Percentiles rank a stretch among this genome's conserved stretches.
Conservation (phyloP, 2,888 invertebrate species). For the Cephus rjabovi region DNA sequence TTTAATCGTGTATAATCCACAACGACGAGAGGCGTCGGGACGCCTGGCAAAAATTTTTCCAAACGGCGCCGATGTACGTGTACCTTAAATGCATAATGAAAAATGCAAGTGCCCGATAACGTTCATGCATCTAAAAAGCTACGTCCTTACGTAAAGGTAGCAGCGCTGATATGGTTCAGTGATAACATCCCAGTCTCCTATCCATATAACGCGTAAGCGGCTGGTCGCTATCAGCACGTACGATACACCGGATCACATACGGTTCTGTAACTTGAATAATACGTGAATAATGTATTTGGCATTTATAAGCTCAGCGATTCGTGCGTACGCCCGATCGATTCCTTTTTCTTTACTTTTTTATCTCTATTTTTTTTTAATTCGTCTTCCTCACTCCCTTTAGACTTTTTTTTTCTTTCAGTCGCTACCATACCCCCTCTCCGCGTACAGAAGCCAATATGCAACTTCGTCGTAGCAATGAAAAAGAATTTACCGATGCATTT, state of each 20-base stretch:
- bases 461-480: neutral
- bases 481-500: conserved; percentile 52
- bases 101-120: conserved; percentile 58
- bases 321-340: neutral
- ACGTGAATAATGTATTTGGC: conserved; percentile 57
- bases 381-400: neutral
- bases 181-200: conserved; percentile 26
- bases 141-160: conserved; percentile 51
- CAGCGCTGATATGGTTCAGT: conserved; percentile 24
- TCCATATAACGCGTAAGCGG: conserved; percentile 30
- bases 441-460: neutral
- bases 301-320: conserved; percentile 37
- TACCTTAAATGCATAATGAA: conserved; percentile 35
- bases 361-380: neutral
- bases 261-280: conserved; percentile 42
- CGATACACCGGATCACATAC: conserved; percentile 15
- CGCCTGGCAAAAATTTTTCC: neutral
- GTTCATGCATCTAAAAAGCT: conserved; percentile 50
- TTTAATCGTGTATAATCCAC: neutral
- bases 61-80: neutral
- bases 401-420: neutral
- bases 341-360: neutral
- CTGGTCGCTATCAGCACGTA: conserved; percentile 33
- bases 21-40: neutral
- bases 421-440: neutral